Percentiles rank a stretch among this genome's conserved stretches.
Conservation (phyloP, 2,797 vertebrate species). For the Falco biarmicus region DNA sequence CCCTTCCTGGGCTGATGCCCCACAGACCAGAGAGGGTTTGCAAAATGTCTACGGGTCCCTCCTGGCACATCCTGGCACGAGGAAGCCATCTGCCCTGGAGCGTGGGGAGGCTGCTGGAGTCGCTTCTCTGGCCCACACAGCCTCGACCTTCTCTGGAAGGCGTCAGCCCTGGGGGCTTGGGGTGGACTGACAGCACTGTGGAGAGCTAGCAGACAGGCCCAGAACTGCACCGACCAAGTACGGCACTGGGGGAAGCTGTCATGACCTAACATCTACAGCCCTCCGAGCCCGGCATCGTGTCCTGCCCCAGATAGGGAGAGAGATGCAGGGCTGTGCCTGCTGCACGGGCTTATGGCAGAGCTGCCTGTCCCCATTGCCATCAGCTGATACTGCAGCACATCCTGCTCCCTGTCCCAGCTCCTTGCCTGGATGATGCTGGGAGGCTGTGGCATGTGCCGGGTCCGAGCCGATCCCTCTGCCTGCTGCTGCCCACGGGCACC, state of each 20-base stretch:
- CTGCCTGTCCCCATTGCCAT: background rate
- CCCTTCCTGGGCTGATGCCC: background rate
- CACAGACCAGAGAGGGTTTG: background rate
- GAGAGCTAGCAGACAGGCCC: background rate
- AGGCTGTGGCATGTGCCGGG: background rate
- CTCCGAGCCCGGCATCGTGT: background rate
- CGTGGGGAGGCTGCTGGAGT: background rate
- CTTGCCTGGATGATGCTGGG: background rate
- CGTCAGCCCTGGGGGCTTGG: accelerated
- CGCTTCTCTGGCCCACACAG: background rate
- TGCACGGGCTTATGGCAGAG: accelerated
- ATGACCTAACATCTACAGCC: background rate
- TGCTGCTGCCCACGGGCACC: background rate
- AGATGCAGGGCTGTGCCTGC: background rate
- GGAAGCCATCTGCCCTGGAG: background rate
- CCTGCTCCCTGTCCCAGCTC: background rate
- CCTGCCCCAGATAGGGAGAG: background rate
- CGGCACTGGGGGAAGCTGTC: accelerated
- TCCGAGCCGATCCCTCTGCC: accelerated
- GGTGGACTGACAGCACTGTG: accelerated
- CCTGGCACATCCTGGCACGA: background rate
- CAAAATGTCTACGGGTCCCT: background rate
- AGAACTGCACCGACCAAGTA: background rate
- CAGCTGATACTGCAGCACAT: accelerated
- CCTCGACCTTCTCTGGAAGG: background rate